Conservation (phyloP, 2,113 vertebrate species). For the Astur gentilis region DNA sequence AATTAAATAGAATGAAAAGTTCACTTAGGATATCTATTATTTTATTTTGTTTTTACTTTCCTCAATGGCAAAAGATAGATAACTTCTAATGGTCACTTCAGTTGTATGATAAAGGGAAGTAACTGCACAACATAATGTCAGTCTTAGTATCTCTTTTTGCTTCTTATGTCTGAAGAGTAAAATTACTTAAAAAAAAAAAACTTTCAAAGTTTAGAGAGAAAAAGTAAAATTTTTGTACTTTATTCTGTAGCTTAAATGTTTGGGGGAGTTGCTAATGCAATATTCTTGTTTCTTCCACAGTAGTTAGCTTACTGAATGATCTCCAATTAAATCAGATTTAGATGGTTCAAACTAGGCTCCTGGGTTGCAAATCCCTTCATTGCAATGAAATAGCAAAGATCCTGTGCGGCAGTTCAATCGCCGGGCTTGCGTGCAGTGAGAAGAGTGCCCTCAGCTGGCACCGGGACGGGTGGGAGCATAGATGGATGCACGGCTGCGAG, state of each 20-base stretch:
- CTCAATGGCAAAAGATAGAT: not conserved
- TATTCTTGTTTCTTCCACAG: not conserved
- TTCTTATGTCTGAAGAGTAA: not conserved
- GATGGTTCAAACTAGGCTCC: not conserved
- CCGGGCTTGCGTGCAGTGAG: not conserved
- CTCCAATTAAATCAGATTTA: not conserved
- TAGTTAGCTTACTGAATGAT: not conserved
- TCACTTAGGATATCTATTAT: not conserved
- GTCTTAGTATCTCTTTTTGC: not conserved
- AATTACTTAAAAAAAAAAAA: not conserved
- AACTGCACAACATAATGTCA: not conserved
- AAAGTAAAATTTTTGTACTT: not conserved
- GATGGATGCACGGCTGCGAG: accelerated
- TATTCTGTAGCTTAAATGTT: not conserved
- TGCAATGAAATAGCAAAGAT: not conserved
- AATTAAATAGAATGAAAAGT: not conserved
- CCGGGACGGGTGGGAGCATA: not conserved
- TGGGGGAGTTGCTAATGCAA: not conserved
- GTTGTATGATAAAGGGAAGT: not conserved
- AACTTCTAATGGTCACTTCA: not conserved
- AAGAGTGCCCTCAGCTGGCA: not conserved
- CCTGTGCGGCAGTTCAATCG: not conserved
- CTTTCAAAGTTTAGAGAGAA: not conserved
- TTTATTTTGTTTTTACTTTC: not conserved
- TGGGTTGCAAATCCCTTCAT: not conserved